Conservation (phyloP, 2,888 invertebrate genomes). For the Cheilosia grossa region DNA sequence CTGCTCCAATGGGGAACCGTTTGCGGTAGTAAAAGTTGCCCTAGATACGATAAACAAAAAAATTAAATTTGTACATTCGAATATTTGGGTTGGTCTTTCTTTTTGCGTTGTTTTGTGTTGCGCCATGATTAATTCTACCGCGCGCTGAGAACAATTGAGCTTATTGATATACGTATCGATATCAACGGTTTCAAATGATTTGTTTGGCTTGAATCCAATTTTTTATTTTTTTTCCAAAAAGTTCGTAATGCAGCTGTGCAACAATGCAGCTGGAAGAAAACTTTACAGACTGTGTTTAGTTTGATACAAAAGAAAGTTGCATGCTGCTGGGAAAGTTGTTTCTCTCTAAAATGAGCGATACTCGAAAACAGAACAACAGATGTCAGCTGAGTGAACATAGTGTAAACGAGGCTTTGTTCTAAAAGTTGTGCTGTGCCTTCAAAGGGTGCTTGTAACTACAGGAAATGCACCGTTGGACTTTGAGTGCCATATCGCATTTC, state of each 20-base stretch:
- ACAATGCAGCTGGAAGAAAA: constrained; percentile 22
- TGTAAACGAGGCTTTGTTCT: constrained; percentile 31
- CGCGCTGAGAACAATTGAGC: constrained; percentile 50
- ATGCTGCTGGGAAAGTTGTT: constrained; percentile 27
- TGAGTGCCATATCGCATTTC: constrained; percentile 49
- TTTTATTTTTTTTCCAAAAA: not conserved
- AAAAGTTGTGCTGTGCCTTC: not conserved
- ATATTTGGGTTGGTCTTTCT: constrained; percentile 18
- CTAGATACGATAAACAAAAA: constrained; percentile 66
- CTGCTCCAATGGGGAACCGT: constrained; percentile 50
- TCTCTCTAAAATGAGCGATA: constrained; percentile 1
- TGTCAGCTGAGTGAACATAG: constrained; percentile 29
- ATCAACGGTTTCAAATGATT: constrained; percentile 47
- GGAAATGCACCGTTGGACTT: constrained; percentile 9
- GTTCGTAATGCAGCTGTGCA: constrained; percentile 14
- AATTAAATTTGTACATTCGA: constrained; percentile 15
- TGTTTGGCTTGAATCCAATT: constrained; percentile 45
- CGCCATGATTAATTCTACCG: not conserved
- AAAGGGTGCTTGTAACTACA: constrained; percentile 6
- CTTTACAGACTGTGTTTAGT: constrained; percentile 24
- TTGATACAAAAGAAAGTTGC: constrained; percentile 19
- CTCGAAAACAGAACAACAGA: constrained; percentile 13
- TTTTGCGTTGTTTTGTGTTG: constrained; percentile 5
- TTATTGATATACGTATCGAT: constrained; percentile 67
- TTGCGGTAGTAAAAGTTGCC: constrained; percentile 70